Conservation (phyloP, 2,797 vertebrate genomes). For the Macropodus opercularis region DNA sequence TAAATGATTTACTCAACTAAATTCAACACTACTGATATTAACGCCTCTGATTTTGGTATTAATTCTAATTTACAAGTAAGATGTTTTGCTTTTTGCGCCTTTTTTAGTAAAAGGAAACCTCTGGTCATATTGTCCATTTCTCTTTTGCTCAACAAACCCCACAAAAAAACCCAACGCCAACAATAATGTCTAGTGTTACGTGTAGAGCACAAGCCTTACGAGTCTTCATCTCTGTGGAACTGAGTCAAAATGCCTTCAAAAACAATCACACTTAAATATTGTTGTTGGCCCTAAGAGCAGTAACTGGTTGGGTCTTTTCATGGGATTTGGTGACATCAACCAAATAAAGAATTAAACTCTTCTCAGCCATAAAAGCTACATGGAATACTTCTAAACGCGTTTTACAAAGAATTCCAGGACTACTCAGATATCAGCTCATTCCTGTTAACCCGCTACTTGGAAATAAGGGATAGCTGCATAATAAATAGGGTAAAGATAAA, state of each 20-base stretch:
- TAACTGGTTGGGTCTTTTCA: constrained; percentile 12
- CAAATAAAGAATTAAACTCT: constrained; percentile 1
- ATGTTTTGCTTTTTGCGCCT: not conserved
- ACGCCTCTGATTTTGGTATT: constrained; percentile 25
- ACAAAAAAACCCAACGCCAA: constrained; percentile 14
- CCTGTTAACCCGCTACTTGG: not conserved
- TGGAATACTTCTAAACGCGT: constrained; percentile 1
- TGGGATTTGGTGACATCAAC: constrained; percentile 9
- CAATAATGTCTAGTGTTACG: not conserved
- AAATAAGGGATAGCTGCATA: constrained; percentile 21
- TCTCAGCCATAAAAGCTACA: not conserved
- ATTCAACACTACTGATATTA: constrained; percentile 14
- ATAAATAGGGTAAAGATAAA: constrained; percentile 62
- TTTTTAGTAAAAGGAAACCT: not conserved
- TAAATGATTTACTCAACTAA: constrained; percentile 13
- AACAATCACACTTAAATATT: too few species aligned
- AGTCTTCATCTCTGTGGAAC: not conserved
- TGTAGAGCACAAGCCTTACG: not conserved
- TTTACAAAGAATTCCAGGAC: constrained; percentile 3
- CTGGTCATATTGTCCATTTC: constrained; percentile 7
- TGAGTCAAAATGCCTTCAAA: not conserved
- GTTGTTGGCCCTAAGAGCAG: too few species aligned
- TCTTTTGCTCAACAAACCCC: constrained; percentile 10
- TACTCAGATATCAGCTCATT: constrained; percentile 4
- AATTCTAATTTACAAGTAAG: constrained; percentile 21